These are phyloP conservation scores for Leptopilina syphax DNA, from an alignment of 2,888 invertebrate species.

Conservation along the genomic window DNA sequence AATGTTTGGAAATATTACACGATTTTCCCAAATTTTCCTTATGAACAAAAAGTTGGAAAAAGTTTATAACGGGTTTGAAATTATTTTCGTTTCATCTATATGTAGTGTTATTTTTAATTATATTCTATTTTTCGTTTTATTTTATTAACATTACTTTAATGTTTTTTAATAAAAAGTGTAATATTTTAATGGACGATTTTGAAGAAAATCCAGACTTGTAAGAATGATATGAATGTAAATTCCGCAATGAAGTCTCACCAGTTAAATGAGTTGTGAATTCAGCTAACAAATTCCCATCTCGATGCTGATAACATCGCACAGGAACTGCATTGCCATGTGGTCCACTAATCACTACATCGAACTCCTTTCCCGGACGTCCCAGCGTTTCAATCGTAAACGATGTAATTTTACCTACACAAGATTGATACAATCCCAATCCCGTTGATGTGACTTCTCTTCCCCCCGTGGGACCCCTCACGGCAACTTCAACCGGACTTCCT, in stretches of 20 bases:
- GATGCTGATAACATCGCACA: constrained; percentile 96
- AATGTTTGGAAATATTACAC: no score
- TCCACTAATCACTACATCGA: constrained; percentile 93
- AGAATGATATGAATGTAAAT: neutral
- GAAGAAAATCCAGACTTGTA: neutral
- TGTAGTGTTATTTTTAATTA: no score
- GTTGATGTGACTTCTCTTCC: constrained; percentile 87
- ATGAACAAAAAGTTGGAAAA: no score
- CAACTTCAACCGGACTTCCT: constrained; percentile 81
- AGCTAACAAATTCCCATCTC: constrained; percentile 95
- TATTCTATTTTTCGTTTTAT: no score
- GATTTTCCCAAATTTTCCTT: no score
- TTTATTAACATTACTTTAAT: no score
- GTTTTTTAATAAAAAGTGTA: neutral
- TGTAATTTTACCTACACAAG: constrained; percentile 88
- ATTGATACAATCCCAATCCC: constrained; percentile 91
- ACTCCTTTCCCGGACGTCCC: constrained; percentile 90
- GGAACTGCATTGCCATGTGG: constrained; percentile 89
- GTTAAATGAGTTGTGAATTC: constrained; percentile 92
- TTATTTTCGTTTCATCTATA: no score
- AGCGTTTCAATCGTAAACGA: constrained; percentile 93
- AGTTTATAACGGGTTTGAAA: no score
- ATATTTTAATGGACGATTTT: neutral
- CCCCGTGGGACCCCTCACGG: constrained; percentile 81
- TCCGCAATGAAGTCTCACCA: constrained; percentile 75